phyloP scores from a whole-genome alignment of 2,888 invertebrate species.

The Drosophila cognata region DNA sequence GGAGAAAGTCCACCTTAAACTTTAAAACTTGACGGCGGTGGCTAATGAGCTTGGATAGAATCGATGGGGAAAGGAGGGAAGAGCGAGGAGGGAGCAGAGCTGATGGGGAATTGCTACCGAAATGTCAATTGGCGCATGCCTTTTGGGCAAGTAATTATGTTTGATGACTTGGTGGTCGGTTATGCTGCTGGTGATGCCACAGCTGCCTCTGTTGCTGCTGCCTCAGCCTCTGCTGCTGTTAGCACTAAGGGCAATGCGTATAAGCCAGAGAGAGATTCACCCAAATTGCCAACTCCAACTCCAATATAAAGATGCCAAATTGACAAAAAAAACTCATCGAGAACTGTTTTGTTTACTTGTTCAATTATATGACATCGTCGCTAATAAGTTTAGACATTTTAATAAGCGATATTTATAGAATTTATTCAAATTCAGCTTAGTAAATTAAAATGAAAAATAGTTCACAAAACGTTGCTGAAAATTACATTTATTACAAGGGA shows the following conservation, averaged over 20 bases:
- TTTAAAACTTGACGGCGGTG: conserved; percentile 30
- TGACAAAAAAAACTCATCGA: not conserved
- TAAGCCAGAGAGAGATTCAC: conserved; percentile 19
- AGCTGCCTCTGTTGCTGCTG: not conserved
- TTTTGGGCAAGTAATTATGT: conserved; percentile 75
- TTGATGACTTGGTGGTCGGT: conserved; percentile 65
- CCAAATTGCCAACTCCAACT: conserved; percentile 1
- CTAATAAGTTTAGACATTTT: not conserved
- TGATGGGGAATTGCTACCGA: conserved; percentile 28
- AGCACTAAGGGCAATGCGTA: conserved; percentile 34
- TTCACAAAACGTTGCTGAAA: not conserved
- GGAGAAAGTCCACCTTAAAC: conserved; percentile 53
- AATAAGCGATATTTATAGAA: not conserved
- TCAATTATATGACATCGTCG: not conserved
- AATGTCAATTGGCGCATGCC: conserved; percentile 77
- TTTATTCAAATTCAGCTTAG: not conserved
- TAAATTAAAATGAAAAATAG: not conserved
- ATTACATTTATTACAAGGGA: not conserved
- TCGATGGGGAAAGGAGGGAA: too few species aligned
- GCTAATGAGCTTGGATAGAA: conserved; percentile 58
- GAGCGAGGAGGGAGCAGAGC: not conserved
- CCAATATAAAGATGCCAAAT: not conserved
- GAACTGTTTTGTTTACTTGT: too few species aligned
- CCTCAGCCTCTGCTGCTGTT: not conserved
- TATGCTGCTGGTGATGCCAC: conserved; percentile 1